Evolutionary conservation across 2,113 vertebrate genomes (phyloP).

Genomic region (Vulpes vulpes): DNA sequence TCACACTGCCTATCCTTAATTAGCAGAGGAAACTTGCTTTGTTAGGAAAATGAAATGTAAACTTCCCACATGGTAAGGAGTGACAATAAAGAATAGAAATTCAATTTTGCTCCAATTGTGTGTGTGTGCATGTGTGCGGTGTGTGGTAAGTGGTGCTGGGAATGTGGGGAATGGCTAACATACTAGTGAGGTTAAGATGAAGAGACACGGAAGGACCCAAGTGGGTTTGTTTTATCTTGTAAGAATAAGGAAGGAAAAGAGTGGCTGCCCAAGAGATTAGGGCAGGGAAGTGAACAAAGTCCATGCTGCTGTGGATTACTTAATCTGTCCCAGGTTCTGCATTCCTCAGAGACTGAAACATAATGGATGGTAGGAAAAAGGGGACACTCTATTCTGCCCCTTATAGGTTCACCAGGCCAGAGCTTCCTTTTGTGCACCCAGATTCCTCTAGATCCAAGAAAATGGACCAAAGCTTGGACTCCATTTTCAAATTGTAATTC

Average conservation of each 20-base stretch:
- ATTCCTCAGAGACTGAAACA: not conserved
- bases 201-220: not conserved
- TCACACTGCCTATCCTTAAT: not conserved
- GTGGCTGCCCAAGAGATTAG: not conserved
- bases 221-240: not conserved
- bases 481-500: slow-evolving; percentile 55
- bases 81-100: slow-evolving; percentile 24
- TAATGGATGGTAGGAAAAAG: not conserved
- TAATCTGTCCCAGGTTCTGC: not conserved
- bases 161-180: not conserved
- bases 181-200: slow-evolving; percentile 15
- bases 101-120: not conserved
- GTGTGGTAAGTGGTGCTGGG: not conserved
- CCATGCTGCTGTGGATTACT: not conserved
- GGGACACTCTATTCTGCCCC: no score
- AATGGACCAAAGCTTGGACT: slow-evolving; percentile 30
- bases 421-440: not conserved
- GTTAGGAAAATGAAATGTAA: not conserved
- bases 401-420: not conserved
- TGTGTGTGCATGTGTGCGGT: not conserved
- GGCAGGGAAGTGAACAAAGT: not conserved
- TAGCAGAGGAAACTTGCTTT: slow-evolving; percentile 9
- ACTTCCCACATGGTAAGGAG: not conserved
- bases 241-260: not conserved
- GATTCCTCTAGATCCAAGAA: slow-evolving; percentile 46